Base-by-base conservation (phyloP, 2,113 vertebrate genomes). In the Paracanthobrama guichenoti region DNA sequence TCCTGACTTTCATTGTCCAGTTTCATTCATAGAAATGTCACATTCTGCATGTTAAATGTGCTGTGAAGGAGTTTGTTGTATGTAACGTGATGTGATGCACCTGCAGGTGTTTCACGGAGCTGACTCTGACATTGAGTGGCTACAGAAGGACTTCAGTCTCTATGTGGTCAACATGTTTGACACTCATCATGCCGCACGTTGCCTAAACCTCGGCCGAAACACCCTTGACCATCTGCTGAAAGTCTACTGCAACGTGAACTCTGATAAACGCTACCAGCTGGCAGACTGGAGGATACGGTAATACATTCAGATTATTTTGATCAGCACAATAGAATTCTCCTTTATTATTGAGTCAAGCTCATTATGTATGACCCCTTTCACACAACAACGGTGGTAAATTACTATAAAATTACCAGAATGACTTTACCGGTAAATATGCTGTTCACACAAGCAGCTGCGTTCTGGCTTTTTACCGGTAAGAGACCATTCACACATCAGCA, bases 281-380 rank as follows among this genome's bases (percentile, higher is more conserved):
- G 98, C 98, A 0, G 98, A 99, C 89, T 99, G 98, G 98, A 95
- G 98, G 85, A 95, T 99, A 89, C 96, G 98, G 98, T 99, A 90
- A 39, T 55, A 1, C 86, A 22, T 42, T 8, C 1, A 64, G 26
- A 22, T 31, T 3, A 2, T 42, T 44, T 5, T 28, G n/a, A 67
- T 42, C 62, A 39, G 13, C 16, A 77, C n/a, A 59, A 20, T 64
- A 18, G 0, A 24, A 59, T 50, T 28, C 18, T 64, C 6, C 6
- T 35, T 66, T 31, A 16, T 39, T 18, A 35, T 22, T 11, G 16
- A 67, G 9, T 18, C 9, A 35, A 66, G 18, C 14, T 20, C 28
- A 35, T 77, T 87, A 22, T 55, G 44, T 14, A 35, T 39, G 39
- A 39, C 39, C 39, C 39, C 0, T 39, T 39, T 39, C 39, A 39